Conservation (phyloP, 2,797 vertebrate species). For the Prunella strophiata region DNA sequence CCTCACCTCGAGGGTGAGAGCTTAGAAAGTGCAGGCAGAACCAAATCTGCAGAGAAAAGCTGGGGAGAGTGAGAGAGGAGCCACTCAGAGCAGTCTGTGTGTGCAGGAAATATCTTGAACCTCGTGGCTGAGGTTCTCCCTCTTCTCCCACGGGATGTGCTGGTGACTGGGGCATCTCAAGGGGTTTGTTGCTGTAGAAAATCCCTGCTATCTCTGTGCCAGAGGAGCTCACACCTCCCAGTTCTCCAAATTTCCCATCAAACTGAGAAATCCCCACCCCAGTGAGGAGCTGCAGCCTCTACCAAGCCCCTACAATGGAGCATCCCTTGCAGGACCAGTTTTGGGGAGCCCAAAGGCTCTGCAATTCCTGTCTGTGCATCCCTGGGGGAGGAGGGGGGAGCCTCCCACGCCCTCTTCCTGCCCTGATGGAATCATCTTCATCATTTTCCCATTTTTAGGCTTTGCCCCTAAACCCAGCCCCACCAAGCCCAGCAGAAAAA, state of each 20-base stretch:
- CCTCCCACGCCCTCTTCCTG: accelerated
- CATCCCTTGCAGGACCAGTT: not conserved
- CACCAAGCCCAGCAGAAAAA: not conserved
- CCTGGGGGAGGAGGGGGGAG: accelerated
- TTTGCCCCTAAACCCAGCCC: not conserved
- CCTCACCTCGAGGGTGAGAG: not conserved
- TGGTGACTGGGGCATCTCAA: not conserved
- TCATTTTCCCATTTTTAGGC: accelerated
- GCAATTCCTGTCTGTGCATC: not conserved
- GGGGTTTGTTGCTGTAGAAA: not conserved
- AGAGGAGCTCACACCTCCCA: not conserved
- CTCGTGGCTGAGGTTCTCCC: not conserved
- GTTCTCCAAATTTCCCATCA: accelerated
- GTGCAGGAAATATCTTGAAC: not conserved
- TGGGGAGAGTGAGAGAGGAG: not conserved
- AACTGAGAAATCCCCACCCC: not conserved
- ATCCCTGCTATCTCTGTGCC: accelerated
- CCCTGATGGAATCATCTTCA: not conserved
- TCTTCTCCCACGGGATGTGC: not conserved
- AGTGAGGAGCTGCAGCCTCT: not conserved
- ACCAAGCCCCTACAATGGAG: too few species aligned
- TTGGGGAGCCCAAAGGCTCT: not conserved
- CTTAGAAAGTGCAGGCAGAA: not conserved
- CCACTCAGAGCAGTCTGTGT: accelerated
- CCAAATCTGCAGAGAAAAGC: not conserved